phyloP scores from a whole-genome alignment of 2,888 invertebrate genomes.

The Cephus rjabovi region DNA sequence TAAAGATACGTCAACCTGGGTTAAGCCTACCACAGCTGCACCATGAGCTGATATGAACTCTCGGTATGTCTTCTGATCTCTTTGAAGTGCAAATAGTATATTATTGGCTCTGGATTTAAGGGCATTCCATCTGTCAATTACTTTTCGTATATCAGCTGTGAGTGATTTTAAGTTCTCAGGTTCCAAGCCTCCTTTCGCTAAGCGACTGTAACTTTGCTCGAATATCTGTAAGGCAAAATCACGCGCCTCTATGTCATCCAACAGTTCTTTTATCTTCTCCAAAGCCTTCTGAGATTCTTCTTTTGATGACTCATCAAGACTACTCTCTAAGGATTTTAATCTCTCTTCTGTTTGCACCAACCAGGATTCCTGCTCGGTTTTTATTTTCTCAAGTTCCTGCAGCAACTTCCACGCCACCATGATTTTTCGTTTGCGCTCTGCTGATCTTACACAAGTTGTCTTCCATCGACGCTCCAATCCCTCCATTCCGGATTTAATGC shows the following conservation, averaged over 20 bases:
- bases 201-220: slow-evolving; percentile 77
- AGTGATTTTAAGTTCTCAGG: slow-evolving; percentile 76
- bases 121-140: slow-evolving; percentile 76
- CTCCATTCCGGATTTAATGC: slow-evolving; percentile 75
- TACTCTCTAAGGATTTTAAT: slow-evolving; percentile 72
- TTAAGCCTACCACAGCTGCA: slow-evolving; percentile 77
- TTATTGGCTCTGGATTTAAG: slow-evolving; percentile 72
- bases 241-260: slow-evolving; percentile 71
- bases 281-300: slow-evolving; percentile 73
- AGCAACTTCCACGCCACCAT: slow-evolving; percentile 73
- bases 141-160: slow-evolving; percentile 71
- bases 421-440: slow-evolving; percentile 78
- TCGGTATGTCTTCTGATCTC: slow-evolving; percentile 73
- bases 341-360: slow-evolving; percentile 74
- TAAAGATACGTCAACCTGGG: slow-evolving; percentile 78
- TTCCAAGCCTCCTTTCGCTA: slow-evolving; percentile 78
- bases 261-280: slow-evolving; percentile 69
- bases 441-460: slow-evolving; percentile 78
- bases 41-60: slow-evolving; percentile 81
- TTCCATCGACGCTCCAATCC: slow-evolving; percentile 85
- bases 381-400: slow-evolving; percentile 71
- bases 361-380: slow-evolving; percentile 72
- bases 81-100: slow-evolving; percentile 71
- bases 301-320: slow-evolving; percentile 70
- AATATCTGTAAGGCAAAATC: slow-evolving; percentile 72